Conservation (phyloP, 2,888 invertebrate species). For the Phengaris arion region DNA sequence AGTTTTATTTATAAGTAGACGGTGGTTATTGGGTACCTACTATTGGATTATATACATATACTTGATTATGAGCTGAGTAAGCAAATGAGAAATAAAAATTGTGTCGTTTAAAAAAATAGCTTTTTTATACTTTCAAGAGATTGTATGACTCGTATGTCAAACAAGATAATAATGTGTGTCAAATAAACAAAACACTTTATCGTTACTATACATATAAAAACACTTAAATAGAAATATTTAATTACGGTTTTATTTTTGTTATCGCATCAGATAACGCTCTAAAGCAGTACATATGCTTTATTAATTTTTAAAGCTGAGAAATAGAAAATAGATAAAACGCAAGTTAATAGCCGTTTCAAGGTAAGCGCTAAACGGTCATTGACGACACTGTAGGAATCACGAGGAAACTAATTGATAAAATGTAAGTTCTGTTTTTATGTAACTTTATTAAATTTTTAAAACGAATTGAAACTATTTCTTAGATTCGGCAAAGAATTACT, state of each 20-base stretch:
- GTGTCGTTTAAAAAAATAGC: background rate
- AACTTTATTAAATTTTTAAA: background rate
- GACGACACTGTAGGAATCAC: slow-evolving; percentile 18
- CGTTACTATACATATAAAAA: background rate
- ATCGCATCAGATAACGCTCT: slow-evolving; percentile 18
- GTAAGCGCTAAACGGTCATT: slow-evolving; percentile 22
- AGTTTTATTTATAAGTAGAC: background rate
- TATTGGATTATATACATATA: background rate
- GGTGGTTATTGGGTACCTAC: background rate
- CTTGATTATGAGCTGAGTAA: background rate
- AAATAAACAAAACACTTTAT: slow-evolving; percentile 27
- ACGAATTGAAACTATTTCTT: background rate
- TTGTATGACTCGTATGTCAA: slow-evolving; percentile 22
- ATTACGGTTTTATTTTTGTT: slow-evolving; percentile 21
- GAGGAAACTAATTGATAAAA: slow-evolving; percentile 18
- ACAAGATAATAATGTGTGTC: slow-evolving; percentile 27
- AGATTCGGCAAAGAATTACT: background rate
- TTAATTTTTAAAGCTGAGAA: slow-evolving; percentile 20
- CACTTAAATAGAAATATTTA: slow-evolving; percentile 23
- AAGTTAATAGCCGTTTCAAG: slow-evolving; percentile 28
- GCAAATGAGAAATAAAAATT: background rate
- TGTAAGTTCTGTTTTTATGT: background rate
- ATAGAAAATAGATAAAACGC: slow-evolving; percentile 24
- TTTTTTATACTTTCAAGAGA: slow-evolving; percentile 5
- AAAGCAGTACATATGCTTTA: slow-evolving; percentile 15